phyloP scores from a whole-genome alignment of 2,113 vertebrate species.

The Mobula hypostoma region DNA sequence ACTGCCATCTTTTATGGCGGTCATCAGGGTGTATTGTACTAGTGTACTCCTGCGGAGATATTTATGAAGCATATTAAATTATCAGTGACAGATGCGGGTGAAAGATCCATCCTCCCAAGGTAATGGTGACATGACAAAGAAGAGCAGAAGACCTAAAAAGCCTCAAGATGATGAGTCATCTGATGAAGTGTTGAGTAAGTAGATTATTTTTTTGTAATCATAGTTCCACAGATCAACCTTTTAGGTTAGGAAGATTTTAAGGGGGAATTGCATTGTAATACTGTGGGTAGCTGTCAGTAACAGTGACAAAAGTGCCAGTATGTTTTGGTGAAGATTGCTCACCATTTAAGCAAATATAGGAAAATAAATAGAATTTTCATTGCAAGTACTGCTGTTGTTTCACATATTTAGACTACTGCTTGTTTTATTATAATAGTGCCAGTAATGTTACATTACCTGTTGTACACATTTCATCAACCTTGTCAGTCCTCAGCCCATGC shows the following conservation, averaged over 20 bases:
- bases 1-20: too few species aligned
- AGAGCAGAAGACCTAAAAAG: conserved; percentile 73
- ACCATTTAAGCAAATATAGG: background rate
- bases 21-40: background rate
- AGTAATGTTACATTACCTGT: too few species aligned
- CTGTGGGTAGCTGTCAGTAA: background rate
- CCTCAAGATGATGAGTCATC: conserved; percentile 90
- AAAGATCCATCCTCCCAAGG: conserved; percentile 79
- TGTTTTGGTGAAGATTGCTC: background rate
- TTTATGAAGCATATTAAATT: background rate
- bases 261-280: background rate
- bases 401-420: too few species aligned
- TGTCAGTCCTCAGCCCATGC: too few species aligned
- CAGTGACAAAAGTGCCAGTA: background rate
- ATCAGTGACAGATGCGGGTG: conserved; percentile 84
- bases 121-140: conserved; percentile 78
- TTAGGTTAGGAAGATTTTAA: background rate
- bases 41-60: background rate
- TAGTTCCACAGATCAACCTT: background rate
- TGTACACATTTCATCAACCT: too few species aligned
- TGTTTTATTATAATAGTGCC: too few species aligned
- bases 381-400: too few species aligned
- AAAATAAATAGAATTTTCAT: background rate
- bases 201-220: background rate
- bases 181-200: conserved; percentile 84